Evolutionary conservation across 2,888 invertebrate species (phyloP).

Genomic region (Alentia gelatinosa): DNA sequence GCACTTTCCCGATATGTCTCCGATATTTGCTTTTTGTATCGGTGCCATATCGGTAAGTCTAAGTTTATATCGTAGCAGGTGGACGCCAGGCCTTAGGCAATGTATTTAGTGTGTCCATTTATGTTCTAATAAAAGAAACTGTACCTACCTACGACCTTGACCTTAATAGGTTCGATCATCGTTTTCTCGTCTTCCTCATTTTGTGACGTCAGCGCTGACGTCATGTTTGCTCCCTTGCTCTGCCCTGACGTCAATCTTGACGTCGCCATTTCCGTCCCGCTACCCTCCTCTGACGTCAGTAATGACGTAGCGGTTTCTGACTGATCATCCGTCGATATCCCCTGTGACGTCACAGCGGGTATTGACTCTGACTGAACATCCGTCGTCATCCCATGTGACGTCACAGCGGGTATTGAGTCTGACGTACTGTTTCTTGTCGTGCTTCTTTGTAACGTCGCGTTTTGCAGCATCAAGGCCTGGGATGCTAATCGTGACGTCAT

Average conservation of each 20-base stretch:
- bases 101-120: too few species aligned
- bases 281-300: neutral
- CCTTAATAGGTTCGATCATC: neutral
- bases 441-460: neutral
- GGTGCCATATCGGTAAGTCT: neutral
- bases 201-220: neutral
- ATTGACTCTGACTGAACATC: neutral
- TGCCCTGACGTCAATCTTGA: neutral
- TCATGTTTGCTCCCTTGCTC: neutral
- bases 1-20: neutral
- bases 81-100: neutral
- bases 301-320: neutral
- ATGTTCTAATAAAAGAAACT: neutral
- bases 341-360: neutral
- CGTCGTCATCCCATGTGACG: neutral
- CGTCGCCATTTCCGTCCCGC: neutral
- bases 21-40: neutral
- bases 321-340: neutral
- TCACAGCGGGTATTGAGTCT: neutral
- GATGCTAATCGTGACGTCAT: neutral
- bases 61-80: neutral
- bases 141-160: neutral
- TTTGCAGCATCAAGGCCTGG: too few species aligned
- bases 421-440: neutral
- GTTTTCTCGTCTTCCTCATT: neutral